These are phyloP conservation scores for Dipodomys stephensi DNA, from an alignment of 2,113 vertebrate species.

Conservation along the genomic window DNA sequence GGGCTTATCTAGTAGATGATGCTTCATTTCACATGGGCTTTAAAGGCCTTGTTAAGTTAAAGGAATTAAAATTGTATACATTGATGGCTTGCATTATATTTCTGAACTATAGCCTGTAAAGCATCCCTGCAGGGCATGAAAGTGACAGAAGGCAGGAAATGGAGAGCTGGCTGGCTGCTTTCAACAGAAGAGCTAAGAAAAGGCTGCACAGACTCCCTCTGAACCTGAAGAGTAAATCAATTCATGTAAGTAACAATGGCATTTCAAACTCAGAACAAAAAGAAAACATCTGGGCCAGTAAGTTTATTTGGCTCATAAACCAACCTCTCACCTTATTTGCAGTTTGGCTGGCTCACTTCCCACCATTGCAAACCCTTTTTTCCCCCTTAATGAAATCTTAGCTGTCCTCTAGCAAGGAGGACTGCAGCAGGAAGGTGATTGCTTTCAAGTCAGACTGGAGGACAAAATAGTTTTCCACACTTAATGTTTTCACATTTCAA, in stretches of 20 bases:
- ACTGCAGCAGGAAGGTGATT: constrained; percentile 18
- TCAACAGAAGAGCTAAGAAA: constrained; percentile 16
- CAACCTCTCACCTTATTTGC: constrained; percentile 16
- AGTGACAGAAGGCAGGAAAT: neutral
- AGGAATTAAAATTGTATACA: neutral
- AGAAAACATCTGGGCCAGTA: neutral
- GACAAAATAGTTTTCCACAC: constrained; percentile 36
- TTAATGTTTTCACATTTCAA: constrained; percentile 49
- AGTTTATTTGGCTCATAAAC: constrained; percentile 2
- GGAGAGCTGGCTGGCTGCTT: neutral
- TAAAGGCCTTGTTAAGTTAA: neutral
- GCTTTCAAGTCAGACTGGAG: constrained; percentile 16
- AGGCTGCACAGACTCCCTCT: neutral
- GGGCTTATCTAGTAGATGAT: neutral
- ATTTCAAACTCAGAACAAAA: neutral
- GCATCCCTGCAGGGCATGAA: neutral
- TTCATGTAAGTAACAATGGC: neutral
- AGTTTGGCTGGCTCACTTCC: constrained; percentile 48
- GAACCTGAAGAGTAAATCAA: constrained; percentile 31
- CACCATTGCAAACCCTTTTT: neutral
- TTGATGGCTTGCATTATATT: neutral
- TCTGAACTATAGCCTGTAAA: constrained; percentile 4
- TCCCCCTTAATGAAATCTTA: neutral
- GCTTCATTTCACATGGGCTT: neutral
- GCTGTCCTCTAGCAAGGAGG: constrained; percentile 18